Conservation (phyloP, 2,797 vertebrate species). For the Ciconia nigra region DNA sequence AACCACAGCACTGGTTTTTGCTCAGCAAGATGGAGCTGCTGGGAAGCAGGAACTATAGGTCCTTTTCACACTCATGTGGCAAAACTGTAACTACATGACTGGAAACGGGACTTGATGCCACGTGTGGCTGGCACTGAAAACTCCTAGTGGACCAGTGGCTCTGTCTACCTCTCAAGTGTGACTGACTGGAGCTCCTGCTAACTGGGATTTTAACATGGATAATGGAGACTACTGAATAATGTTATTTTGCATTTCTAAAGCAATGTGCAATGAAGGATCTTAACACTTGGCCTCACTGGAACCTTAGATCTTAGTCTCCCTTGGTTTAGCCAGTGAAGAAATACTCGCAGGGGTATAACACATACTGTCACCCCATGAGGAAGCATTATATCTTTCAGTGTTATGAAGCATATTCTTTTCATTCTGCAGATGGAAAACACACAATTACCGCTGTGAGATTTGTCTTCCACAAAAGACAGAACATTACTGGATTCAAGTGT, state of each 20-base stretch:
- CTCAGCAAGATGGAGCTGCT: background rate
- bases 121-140: background rate
- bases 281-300: background rate
- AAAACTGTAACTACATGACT: background rate
- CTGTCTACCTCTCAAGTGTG: background rate
- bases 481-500: background rate
- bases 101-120: background rate
- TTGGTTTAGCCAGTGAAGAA: background rate
- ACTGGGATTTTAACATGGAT: background rate
- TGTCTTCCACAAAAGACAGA: background rate
- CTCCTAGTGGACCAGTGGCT: fast-evolving
- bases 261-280: background rate
- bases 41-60: background rate
- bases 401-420: background rate
- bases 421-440: background rate
- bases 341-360: background rate
- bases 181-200: background rate
- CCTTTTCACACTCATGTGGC: background rate
- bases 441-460: background rate
- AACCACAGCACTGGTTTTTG: background rate
- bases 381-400: background rate
- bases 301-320: background rate
- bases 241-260: background rate
- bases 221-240: background rate
- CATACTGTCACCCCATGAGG: background rate